phyloP scores from a whole-genome alignment of 2,888 invertebrate genomes.

The Ichneumon xanthorius region DNA sequence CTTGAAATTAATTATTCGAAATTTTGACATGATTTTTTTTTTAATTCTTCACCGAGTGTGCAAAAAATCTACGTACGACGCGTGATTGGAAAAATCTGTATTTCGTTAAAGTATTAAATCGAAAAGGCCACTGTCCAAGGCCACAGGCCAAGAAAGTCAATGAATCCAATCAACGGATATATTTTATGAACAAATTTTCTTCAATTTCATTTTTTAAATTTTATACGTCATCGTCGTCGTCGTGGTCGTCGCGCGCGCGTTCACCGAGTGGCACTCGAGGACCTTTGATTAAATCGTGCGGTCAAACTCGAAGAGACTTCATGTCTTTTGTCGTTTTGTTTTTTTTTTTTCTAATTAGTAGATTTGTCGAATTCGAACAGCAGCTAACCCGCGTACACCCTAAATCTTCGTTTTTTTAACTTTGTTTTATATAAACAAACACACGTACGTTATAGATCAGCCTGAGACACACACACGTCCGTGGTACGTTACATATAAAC shows the following conservation, averaged over 20 bases:
- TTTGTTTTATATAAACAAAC: constrained; percentile 44
- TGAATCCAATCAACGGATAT: constrained; percentile 76
- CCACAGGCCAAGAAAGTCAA: constrained; percentile 81
- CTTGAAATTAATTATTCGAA: constrained; percentile 3
- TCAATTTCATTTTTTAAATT: constrained; percentile 17
- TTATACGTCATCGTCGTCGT: constrained; percentile 14
- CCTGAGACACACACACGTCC: constrained; percentile 24
- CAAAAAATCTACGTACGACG: constrained; percentile 53
- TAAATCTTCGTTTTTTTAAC: background rate
- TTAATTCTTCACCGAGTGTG: constrained; percentile 4
- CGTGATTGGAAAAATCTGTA: constrained; percentile 69
- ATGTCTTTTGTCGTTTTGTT: constrained; percentile 41
- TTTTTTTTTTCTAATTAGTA: constrained; percentile 16
- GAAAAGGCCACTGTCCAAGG: constrained; percentile 83
- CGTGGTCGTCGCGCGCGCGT: background rate
- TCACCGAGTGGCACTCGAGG: constrained; percentile 35
- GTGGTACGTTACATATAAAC: constrained; percentile 16
- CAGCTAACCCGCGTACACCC: constrained; percentile 17
- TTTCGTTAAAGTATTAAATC: constrained; percentile 78
- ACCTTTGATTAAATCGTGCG: constrained; percentile 10
- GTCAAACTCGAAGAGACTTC: constrained; percentile 53
- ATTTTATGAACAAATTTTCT: constrained; percentile 47
- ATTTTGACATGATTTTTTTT: constrained; percentile 21
- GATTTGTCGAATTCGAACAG: constrained; percentile 30
- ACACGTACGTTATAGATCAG: constrained; percentile 27